Percentiles rank a stretch among this genome's conserved stretches.
These are phyloP conservation scores for Spongilla lacustris DNA, from an alignment of 37 sponge, comb jelly and placozoan genomes.

Conservation along the genomic window DNA sequence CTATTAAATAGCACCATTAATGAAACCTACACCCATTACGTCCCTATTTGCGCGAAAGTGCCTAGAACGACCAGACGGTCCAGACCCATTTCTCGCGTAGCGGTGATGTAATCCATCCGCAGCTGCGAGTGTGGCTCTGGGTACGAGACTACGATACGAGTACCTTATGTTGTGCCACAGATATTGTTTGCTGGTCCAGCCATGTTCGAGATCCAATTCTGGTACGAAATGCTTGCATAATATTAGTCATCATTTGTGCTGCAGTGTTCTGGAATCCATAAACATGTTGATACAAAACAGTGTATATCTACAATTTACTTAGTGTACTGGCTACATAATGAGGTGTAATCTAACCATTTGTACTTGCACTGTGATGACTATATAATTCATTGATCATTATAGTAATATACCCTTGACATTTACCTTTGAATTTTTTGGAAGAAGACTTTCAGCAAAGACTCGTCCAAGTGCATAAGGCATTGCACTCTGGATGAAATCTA, in stretches of 20 bases:
- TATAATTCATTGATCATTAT: neutral
- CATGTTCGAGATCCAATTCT: slow-evolving; percentile 17
- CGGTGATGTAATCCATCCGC: too few relatives aligned
- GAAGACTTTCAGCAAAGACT: neutral
- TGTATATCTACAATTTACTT: too few relatives aligned
- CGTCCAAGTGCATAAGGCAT: neutral
- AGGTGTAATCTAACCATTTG: too few relatives aligned
- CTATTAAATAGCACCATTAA: too few relatives aligned
- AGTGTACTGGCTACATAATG: neutral
- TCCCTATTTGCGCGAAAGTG: too few relatives aligned
- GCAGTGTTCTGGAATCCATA: neutral
- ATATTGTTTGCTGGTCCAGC: slow-evolving; percentile 30
- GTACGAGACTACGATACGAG: too few relatives aligned
- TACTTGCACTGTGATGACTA: neutral
- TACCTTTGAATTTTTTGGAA: neutral
- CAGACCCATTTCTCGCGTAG: too few relatives aligned
- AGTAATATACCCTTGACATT: neutral
- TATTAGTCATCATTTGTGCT: slow-evolving; percentile 10
- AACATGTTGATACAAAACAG: too few relatives aligned
- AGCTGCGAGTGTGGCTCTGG: too few relatives aligned
- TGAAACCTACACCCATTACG: too few relatives aligned
- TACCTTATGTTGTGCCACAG: slow-evolving; percentile 38
- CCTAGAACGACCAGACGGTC: too few relatives aligned
- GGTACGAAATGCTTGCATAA: slow-evolving; percentile 32
- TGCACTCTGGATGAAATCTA: neutral